These are phyloP conservation scores for Melipona beecheii DNA, from an alignment of 2,888 invertebrate species.

Conservation along the genomic window DNA sequence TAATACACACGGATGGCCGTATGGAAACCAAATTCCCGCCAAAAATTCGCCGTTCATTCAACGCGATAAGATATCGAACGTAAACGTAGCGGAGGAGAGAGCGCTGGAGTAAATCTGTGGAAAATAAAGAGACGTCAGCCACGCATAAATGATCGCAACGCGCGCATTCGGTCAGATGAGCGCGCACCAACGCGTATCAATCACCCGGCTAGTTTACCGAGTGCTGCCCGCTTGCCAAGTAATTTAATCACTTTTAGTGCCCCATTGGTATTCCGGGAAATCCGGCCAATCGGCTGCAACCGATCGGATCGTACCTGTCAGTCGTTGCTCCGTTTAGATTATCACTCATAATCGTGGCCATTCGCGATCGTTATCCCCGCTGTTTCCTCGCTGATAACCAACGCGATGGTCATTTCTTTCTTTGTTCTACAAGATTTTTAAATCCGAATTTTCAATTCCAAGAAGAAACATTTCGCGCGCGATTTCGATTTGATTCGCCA, in stretches of 20 bases:
- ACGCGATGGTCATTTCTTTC: not conserved
- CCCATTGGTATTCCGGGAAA: slow-evolving; percentile 69
- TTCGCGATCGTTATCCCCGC: slow-evolving; percentile 6
- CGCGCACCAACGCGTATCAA: slow-evolving; percentile 63
- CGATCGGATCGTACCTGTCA: slow-evolving; percentile 44
- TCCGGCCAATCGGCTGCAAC: slow-evolving; percentile 62
- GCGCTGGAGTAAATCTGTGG: slow-evolving; percentile 55
- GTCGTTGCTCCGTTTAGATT: slow-evolving; percentile 53
- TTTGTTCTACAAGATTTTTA: not conserved
- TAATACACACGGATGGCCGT: not conserved
- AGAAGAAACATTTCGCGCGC: too few relatives aligned
- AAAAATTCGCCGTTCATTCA: not conserved
- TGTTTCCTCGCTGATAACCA: slow-evolving; percentile 13
- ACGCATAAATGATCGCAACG: slow-evolving; percentile 68
- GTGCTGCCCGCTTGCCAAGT: slow-evolving; percentile 67
- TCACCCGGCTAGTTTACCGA: slow-evolving; percentile 68
- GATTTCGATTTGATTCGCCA: too few relatives aligned
- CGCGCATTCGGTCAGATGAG: slow-evolving; percentile 56
- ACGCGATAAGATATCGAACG: not conserved
- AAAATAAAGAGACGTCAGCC: slow-evolving; percentile 71
- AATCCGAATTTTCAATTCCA: not conserved
- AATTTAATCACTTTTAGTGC: slow-evolving; percentile 73
- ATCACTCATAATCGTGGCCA: slow-evolving; percentile 39
- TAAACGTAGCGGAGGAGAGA: not conserved
- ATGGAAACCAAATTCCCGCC: not conserved